Evolutionary conservation across 2,797 vertebrate species (phyloP).

Genomic region (Pelochelys cantorii): DNA sequence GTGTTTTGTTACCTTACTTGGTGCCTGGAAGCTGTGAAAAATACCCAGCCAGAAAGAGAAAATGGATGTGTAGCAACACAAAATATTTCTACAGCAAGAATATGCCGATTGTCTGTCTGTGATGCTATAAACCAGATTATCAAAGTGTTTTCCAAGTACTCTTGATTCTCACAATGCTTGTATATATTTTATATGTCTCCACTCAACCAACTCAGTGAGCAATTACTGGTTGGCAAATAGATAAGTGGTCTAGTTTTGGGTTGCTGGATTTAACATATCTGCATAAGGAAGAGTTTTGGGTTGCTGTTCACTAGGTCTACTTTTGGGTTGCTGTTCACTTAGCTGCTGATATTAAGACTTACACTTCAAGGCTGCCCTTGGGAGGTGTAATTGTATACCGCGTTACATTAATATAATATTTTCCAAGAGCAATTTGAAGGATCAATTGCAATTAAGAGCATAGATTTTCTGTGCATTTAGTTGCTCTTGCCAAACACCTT

Average conservation of each 20-base stretch:
- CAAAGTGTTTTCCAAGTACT: conserved; percentile 19
- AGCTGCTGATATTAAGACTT: background rate
- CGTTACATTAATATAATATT: background rate
- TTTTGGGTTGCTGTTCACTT: background rate
- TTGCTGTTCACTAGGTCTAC: too few relatives aligned
- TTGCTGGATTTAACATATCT: conserved; percentile 18
- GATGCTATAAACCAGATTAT: conserved; percentile 1
- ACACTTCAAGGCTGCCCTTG: conserved; percentile 1
- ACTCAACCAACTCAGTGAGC: conserved; percentile 29
- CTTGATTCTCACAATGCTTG: conserved; percentile 7
- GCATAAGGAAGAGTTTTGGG: background rate
- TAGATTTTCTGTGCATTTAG: too few relatives aligned
- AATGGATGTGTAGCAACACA: fast-evolving
- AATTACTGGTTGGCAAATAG: background rate
- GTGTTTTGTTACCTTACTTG: background rate
- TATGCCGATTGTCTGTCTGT: conserved; percentile 24
- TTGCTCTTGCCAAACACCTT: fast-evolving
- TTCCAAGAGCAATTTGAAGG: too few relatives aligned
- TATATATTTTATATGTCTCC: conserved; percentile 44
- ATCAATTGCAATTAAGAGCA: too few relatives aligned
- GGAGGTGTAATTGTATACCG: background rate
- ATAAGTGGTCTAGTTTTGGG: background rate
- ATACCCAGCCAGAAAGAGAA: too few relatives aligned
- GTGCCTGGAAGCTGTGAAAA: too few relatives aligned
- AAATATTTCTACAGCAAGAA: background rate